Base-by-base conservation (phyloP, 2,113 vertebrate species). In the Noturus placidus region DNA sequence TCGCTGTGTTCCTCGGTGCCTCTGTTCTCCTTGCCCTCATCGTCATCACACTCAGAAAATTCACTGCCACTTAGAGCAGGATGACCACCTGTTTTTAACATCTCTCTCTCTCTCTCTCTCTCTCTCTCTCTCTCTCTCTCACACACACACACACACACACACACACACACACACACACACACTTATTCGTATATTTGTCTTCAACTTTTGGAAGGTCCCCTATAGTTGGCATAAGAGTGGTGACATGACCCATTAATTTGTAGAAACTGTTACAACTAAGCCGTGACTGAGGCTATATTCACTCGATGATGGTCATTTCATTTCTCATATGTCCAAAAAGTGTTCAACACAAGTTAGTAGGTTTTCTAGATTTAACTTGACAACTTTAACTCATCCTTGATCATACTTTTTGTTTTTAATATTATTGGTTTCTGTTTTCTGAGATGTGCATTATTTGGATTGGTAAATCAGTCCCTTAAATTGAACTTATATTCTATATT, bases 1-100 rank as follows among this genome's bases (percentile, higher is more conserved):
- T 99, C 1, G 97, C 98, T 0, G 97, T 97, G 88, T 96, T 99
- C 91, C 95, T 99, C 90, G 98, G 98, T 87, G 97, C 97, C 0
- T 99, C 97, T 38, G 97, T 99, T 93, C 96, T 99, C 27, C 95
- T 99, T 84, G 97, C 98, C 77, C 96, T 99, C 92, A 95, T 99
- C 0, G 90, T 98, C 90, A 97, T 99, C 92, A 98, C 96, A 5
- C 95, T 99, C 92, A 94, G 97, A 84, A 99, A 98, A 93, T 98
- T 98, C 92, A 98, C 96, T 0, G 92, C 97, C 87, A 97, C 98
- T 87, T 96, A 96, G 90, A 93, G 83, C 25, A 72, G 67, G 85
- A 13, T 86, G n/a, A 86, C 56, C 56, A 42, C 19, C 65, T 65
- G 35, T 86, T 82, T 35, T 17, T n/a, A 42, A 25, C 57, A n/a